Evolutionary conservation across 2,888 invertebrate genomes (phyloP).

Genomic region (Steinernema hermaphroditum): DNA sequence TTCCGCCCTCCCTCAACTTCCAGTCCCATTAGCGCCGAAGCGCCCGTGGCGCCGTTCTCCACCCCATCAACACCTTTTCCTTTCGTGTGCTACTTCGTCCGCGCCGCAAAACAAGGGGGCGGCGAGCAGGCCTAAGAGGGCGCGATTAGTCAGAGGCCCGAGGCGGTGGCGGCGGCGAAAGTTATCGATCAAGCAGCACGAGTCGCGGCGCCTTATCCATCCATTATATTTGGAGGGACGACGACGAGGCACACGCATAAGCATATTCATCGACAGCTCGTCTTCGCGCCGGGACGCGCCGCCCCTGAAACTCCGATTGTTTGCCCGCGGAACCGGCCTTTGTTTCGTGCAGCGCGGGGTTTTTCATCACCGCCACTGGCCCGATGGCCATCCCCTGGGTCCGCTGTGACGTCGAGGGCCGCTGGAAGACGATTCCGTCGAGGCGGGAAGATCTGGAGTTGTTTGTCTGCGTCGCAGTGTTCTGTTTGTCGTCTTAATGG

Average conservation of each 20-base stretch:
- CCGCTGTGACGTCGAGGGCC: neutral
- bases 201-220: neutral
- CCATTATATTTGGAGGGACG: slow-evolving; percentile 18
- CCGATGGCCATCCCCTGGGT: neutral
- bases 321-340: slow-evolving; percentile 8
- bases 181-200: slow-evolving; percentile 26
- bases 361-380: neutral
- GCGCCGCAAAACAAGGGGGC: neutral
- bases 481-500: neutral
- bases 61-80: slow-evolving; percentile 34
- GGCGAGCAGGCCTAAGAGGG: neutral
- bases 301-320: slow-evolving; percentile 18
- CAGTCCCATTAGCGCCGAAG: neutral
- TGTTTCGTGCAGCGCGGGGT: slow-evolving; percentile 2
- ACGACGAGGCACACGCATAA: too few species aligned
- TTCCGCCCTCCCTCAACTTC: too few species aligned
- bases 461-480: slow-evolving; percentile 7
- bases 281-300: too few species aligned
- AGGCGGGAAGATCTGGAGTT: neutral
- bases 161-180: neutral
- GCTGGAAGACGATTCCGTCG: neutral
- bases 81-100: slow-evolving; percentile 26
- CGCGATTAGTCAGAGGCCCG: neutral
- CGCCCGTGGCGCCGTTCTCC: slow-evolving; percentile 29
- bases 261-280: too few species aligned